A percentile compares a stretch with the other conserved stretches of the same genome.
Conservation (phyloP, 1,140 invertebrate species). For the Ylistrum balloti region DNA sequence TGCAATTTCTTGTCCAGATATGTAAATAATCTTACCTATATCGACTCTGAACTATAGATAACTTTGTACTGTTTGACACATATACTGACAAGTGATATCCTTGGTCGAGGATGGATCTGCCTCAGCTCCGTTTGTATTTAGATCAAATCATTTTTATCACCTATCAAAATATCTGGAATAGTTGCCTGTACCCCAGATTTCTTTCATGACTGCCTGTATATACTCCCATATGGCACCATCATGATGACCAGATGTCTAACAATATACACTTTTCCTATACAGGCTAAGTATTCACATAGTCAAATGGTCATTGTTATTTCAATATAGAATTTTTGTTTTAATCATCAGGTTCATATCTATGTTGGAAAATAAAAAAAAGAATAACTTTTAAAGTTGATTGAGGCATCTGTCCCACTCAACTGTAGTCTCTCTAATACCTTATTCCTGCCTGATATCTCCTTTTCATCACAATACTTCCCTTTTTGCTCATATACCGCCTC, state of each 20-base stretch:
- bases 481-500: no score
- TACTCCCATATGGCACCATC: not conserved
- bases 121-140: not conserved
- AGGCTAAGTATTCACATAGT: no score
- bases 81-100: conserved; percentile 2
- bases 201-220: not conserved
- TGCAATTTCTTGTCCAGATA: not conserved
- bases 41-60: not conserved
- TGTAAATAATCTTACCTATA: not conserved
- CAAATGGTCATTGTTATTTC: no score
- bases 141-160: not conserved
- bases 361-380: no score
- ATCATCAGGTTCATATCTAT: no score
- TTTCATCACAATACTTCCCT: not conserved
- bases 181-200: not conserved
- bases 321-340: no score
- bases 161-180: conserved; percentile 1
- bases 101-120: not conserved
- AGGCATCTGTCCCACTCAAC: no score
- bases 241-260: no score
- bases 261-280: no score
- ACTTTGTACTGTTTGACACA: not conserved
- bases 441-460: no score
- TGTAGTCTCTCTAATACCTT: no score
- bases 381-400: no score